Base-by-base conservation (phyloP, 2,888 invertebrate species). In the Orthonevra nobilis region DNA sequence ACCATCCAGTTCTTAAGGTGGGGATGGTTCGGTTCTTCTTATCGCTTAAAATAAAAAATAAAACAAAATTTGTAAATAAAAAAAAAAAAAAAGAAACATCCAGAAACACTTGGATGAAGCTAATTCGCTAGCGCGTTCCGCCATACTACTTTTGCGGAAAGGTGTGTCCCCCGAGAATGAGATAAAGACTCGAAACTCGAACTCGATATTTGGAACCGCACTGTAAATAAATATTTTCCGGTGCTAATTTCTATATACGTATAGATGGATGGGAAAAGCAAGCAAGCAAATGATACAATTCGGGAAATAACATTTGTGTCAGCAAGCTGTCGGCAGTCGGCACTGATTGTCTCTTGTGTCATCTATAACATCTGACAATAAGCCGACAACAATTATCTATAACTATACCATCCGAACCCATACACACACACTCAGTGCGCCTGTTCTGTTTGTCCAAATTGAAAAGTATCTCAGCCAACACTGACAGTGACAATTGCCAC, bases 221-320 rank as follows among this genome's bases (percentile, higher is more conserved):
- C 26, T 12, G 17, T 2, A 12, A 30, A 42, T 20, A 15, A 15
- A 42, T 46, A 72, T 77, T 77, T 77, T 72, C 72, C 60, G 58
- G 77, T 77, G 69, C 42, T 42, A 14, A 61, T 56, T 42, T 64
- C 34, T 46, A 46, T 54, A 15, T 38, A 34, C 46, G 46, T 58
- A 36, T 42, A 15, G 58, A 48, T 50, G 64, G 60, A 79, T 79
- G 79, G 79, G 79, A 79, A 79, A 79, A 79, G 66, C 42, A 79
- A 79, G 66, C 42, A 79, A 79, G 79, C 79, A 79, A 79, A 79
- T 73, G 73, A 73, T 60, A 73, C 79, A 79, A 68, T 73, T 79
- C 68, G 54, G 79, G 61, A 61, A 66, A 73, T 66, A 28, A 72
- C 61, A 63, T 42, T 30, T 44, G 14, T 42, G 60, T 34, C 20